Base-by-base conservation (phyloP, 2,888 invertebrate species). In the Ischnus inquisitorius region DNA sequence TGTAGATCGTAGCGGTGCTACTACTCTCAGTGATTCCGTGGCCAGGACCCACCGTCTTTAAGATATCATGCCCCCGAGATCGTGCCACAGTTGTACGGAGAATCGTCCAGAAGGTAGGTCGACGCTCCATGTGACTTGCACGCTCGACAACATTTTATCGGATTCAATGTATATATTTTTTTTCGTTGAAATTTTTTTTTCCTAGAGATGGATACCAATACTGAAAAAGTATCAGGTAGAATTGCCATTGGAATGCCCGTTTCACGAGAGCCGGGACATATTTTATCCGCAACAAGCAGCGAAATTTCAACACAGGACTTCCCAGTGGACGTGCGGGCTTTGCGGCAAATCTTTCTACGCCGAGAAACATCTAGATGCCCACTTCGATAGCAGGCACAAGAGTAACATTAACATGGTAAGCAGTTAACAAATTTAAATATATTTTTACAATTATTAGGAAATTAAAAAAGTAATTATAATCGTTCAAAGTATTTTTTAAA, bases 281-380 rank as follows among this genome's bases (percentile, higher is more conserved):
- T 97, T 97, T 94, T 96, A 97, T 87, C 97, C 97, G 22, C 97
- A 98, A 93, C 97, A 98, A 94, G 95, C 96, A 81, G 97, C 97
- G 90, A 98, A 98, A 94, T 95, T 96, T 90, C 97, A 97, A 92
- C 97, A 97, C 94, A 95, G 97, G 85, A 96, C 97, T 19, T 97
- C 97, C 46, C 97, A 98, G 94, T 98, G 98, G 98, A 97, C 97
- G 10, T 98, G 98, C 92, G 97, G 97, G 82, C 95, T 97, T 88
- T 98, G 98, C 94, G 98, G 98, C 88, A 97, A 98, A 94, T 97
- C 97, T 86, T 98, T 98, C 94, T 98, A 97, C 94, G 97, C 97
- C 93, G 98, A 98, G 94, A 96, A 96, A 91, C 97, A 96, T 94
- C 95, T 98, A 90, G 98, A 98, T 94, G 95, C 96, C 92, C 98